Evolutionary conservation across 2,113 vertebrate genomes (phyloP).

Genomic region (Paraplagusia blochii): DNA sequence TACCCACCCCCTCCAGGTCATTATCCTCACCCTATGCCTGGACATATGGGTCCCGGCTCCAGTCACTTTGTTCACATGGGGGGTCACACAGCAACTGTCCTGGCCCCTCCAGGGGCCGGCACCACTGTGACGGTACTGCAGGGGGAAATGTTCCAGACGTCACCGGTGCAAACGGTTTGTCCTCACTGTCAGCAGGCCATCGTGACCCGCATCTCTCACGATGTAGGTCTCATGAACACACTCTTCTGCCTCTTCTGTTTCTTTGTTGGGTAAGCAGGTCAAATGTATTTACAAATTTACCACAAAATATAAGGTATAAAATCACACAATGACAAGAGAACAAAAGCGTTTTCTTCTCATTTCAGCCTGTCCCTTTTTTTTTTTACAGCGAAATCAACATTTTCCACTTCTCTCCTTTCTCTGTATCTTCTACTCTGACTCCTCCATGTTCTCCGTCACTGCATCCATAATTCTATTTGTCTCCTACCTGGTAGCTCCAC

Average conservation of each 20-base stretch:
- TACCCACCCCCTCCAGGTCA: constrained; percentile 74
- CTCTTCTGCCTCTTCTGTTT: constrained; percentile 96
- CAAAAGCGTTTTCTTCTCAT: no score
- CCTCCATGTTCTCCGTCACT: no score
- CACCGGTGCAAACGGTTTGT: constrained; percentile 93
- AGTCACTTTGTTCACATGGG: constrained; percentile 81
- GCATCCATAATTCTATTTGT: no score
- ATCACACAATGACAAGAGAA: no score
- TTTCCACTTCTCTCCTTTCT: no score
- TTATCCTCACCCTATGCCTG: constrained; percentile 70
- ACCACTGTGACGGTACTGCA: constrained; percentile 95
- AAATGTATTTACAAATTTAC: no score
- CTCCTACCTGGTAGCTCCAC: no score
- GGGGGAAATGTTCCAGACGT: constrained; percentile 93
- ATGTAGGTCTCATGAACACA: constrained; percentile 95
- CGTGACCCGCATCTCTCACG: constrained; percentile 89
- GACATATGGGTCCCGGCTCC: constrained; percentile 71
- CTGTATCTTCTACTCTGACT: no score
- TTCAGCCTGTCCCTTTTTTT: no score
- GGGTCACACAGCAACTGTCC: constrained; percentile 85
- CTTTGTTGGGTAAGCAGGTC: constrained; percentile 87
- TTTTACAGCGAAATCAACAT: no score
- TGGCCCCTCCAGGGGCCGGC: constrained; percentile 84
- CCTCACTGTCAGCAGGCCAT: constrained; percentile 98
- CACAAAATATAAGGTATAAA: no score